Percentiles rank a stretch among this genome's conserved stretches.
Conservation (phyloP, 2,797 vertebrate species). For the Periophthalmus magnuspinnatus region DNA sequence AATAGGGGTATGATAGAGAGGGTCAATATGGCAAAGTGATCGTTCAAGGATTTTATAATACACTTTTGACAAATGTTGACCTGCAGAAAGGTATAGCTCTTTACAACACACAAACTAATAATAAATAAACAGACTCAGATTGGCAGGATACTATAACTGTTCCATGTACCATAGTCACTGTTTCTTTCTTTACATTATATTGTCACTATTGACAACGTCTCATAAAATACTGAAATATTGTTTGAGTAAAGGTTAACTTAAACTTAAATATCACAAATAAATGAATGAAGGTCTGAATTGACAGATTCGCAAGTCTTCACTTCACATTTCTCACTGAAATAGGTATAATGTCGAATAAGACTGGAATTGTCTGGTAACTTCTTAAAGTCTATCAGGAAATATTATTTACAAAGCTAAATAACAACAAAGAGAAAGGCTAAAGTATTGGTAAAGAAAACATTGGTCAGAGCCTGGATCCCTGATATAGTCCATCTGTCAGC, state of each 20-base stretch:
- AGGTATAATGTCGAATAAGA: no score
- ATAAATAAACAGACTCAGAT: not conserved
- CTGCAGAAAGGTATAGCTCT: not conserved
- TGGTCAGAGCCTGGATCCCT: not conserved
- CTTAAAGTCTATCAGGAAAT: no score
- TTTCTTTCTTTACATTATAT: no score
- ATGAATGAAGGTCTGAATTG: not conserved
- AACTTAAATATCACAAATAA: not conserved
- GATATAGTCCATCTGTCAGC: not conserved
- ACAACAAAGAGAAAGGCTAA: not conserved
- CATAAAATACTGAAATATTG: not conserved
- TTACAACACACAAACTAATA: not conserved
- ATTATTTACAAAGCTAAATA: no score
- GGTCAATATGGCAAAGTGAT: not conserved
- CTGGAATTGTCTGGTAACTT: no score
- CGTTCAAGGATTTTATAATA: conserved; percentile 4
- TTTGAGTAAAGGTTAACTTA: no score
- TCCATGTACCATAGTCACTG: no score
- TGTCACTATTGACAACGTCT: not conserved
- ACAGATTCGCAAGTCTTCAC: not conserved
- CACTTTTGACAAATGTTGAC: not conserved
- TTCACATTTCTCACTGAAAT: not conserved
- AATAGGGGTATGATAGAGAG: conserved; percentile 5
- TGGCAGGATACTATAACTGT: not conserved
- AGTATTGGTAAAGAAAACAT: not conserved